Evolutionary conservation across 1,140 invertebrate species (phyloP).

Genomic region (Saccostrea glomerata): DNA sequence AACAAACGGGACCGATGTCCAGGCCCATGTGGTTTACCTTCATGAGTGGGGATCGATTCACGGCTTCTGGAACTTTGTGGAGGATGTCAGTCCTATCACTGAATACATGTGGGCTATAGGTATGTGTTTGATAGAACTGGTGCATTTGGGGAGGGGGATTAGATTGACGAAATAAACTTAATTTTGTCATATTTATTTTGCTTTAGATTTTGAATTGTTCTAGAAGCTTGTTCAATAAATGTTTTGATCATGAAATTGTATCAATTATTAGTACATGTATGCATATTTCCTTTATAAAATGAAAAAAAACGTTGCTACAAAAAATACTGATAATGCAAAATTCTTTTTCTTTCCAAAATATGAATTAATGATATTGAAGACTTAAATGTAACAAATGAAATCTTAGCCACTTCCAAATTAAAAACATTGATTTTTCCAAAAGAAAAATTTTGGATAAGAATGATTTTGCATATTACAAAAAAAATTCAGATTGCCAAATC

Average conservation of each 20-base stretch:
- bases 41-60: slow-evolving; percentile 67
- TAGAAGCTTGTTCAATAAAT: too few species aligned
- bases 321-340: too few species aligned
- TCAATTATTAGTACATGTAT: too few species aligned
- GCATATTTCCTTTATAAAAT: too few species aligned
- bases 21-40: slow-evolving; percentile 57
- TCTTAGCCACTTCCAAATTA: too few species aligned
- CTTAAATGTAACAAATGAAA: too few species aligned
- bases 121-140: slow-evolving; percentile 15
- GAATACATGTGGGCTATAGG: slow-evolving; percentile 68
- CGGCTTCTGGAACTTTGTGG: slow-evolving; percentile 61
- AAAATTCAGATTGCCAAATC: background rate
- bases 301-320: too few species aligned
- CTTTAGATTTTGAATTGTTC: too few species aligned
- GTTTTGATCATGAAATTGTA: background rate
- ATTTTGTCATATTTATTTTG: too few species aligned
- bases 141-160: too few species aligned
- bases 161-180: background rate
- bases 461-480: background rate
- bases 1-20: slow-evolving; percentile 42
- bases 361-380: too few species aligned
- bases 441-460: background rate
- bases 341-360: too few species aligned
- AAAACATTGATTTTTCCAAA: background rate
- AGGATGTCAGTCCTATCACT: slow-evolving; percentile 60